A percentile compares a stretch with the other conserved stretches of the same genome.
Conservation (phyloP, 2,888 invertebrate species). For the Andrena flavipes region DNA sequence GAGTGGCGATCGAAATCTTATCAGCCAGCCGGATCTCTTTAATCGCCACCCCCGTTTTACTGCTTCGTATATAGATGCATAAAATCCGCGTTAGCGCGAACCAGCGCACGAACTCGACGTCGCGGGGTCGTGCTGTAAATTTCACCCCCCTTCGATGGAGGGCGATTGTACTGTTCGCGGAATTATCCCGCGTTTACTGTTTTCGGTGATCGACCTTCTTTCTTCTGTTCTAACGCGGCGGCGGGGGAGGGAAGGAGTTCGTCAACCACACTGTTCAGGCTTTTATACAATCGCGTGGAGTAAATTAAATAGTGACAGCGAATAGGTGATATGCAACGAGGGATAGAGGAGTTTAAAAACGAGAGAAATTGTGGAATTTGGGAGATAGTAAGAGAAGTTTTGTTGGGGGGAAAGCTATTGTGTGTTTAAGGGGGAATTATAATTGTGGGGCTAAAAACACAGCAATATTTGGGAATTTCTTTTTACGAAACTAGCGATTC, state of each 20-base stretch:
- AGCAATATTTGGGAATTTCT: too few relatives aligned
- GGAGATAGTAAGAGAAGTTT: too few relatives aligned
- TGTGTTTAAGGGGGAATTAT: too few relatives aligned
- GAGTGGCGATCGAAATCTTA: conserved; percentile 58
- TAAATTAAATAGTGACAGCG: too few relatives aligned
- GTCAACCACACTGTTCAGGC: neutral
- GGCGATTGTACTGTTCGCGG: conserved; percentile 26
- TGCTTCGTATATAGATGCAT: conserved; percentile 54
- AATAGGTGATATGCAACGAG: too few relatives aligned
- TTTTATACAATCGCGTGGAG: too few relatives aligned
- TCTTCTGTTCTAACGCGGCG: conserved; percentile 10
- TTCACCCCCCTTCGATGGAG: conserved; percentile 51
- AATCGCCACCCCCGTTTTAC: conserved; percentile 57
- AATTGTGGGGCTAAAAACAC: too few relatives aligned
- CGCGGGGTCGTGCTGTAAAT: conserved; percentile 37
- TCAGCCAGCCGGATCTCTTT: conserved; percentile 50
- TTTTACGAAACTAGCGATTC: too few relatives aligned
- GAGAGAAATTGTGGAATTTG: too few relatives aligned
- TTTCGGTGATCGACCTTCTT: conserved; percentile 23
- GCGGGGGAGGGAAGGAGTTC: neutral
- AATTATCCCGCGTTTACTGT: conserved; percentile 19
- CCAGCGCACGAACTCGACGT: conserved; percentile 36
- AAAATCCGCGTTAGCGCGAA: conserved; percentile 45
- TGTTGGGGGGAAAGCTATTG: too few relatives aligned
- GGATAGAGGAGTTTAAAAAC: too few relatives aligned